Evolutionary conservation across 2,113 vertebrate species (phyloP).

Genomic region (Pollimyrus isidori): DNA sequence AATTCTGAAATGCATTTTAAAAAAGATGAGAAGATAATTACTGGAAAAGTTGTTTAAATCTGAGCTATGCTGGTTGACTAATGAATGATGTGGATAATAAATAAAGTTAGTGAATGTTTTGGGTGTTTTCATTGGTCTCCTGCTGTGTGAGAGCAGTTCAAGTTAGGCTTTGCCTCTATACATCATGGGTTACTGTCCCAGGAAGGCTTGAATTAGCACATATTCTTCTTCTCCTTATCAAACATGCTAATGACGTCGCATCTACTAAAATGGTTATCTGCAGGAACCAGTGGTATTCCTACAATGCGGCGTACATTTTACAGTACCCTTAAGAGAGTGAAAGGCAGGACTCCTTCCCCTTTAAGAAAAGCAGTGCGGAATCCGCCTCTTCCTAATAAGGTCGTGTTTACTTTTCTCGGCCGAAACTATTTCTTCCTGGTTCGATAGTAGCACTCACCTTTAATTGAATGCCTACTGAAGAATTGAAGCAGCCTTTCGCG

Average conservation of each 20-base stretch:
- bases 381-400: slow-evolving; percentile 35
- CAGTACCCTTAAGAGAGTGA: neutral
- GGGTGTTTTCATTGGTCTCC: neutral
- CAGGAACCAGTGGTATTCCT: slow-evolving; percentile 15
- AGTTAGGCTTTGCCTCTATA: neutral
- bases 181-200: neutral
- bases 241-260: neutral
- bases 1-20: slow-evolving; percentile 48
- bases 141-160: neutral
- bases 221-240: neutral
- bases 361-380: slow-evolving; percentile 30
- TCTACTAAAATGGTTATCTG: neutral
- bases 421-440: slow-evolving; percentile 32
- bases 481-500: neutral
- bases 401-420: slow-evolving; percentile 31
- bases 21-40: slow-evolving; percentile 40
- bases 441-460: slow-evolving; percentile 25
- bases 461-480: slow-evolving; percentile 16
- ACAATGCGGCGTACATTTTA: neutral
- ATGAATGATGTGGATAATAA: slow-evolving; percentile 47
- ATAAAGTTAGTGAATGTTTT: slow-evolving; percentile 51
- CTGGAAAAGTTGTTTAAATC: slow-evolving; percentile 43
- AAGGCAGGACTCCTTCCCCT: slow-evolving; percentile 15
- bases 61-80: slow-evolving; percentile 50
- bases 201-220: neutral